These are phyloP conservation scores for Cataglyphis rosenhaueri DNA, from an alignment of 2,888 invertebrate genomes.

Conservation along the genomic window DNA sequence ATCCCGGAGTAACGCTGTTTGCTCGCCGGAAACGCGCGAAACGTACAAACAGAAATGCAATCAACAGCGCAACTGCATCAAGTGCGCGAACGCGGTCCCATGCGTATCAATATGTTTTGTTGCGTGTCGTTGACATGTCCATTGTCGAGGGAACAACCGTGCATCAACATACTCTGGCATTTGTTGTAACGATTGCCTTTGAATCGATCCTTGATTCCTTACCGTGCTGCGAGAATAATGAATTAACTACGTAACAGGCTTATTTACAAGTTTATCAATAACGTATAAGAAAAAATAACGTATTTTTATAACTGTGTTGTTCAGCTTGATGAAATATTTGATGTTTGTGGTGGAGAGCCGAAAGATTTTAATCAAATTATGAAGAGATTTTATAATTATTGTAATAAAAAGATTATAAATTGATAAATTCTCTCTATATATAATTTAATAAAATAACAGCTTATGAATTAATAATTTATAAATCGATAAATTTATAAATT, in stretches of 20 bases:
- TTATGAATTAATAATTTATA: too few species aligned
- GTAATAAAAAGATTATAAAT: too few species aligned
- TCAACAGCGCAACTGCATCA: constrained; percentile 74
- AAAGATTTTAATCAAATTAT: neutral
- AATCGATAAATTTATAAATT: too few species aligned
- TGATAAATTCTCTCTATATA: neutral
- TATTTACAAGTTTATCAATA: constrained; percentile 1
- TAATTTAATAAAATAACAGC: neutral
- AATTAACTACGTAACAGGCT: constrained; percentile 42
- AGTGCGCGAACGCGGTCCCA: constrained; percentile 68
- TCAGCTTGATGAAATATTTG: neutral
- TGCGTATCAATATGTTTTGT: constrained; percentile 68
- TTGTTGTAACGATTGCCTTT: constrained; percentile 56
- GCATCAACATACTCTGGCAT: constrained; percentile 44
- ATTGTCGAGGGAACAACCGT: constrained; percentile 43
- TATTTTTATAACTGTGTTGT: neutral
- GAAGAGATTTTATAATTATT: too few species aligned
- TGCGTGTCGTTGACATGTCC: constrained; percentile 59
- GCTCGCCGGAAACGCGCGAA: constrained; percentile 60
- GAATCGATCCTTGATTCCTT: constrained; percentile 50
- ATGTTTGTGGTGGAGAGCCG: neutral
- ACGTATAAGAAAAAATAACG: neutral
- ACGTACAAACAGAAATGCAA: constrained; percentile 77
- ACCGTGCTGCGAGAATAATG: constrained; percentile 33
- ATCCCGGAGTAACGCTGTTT: constrained; percentile 21